Base-by-base conservation (phyloP, 2,113 vertebrate genomes). In the Nyctibius bracteatus region DNA sequence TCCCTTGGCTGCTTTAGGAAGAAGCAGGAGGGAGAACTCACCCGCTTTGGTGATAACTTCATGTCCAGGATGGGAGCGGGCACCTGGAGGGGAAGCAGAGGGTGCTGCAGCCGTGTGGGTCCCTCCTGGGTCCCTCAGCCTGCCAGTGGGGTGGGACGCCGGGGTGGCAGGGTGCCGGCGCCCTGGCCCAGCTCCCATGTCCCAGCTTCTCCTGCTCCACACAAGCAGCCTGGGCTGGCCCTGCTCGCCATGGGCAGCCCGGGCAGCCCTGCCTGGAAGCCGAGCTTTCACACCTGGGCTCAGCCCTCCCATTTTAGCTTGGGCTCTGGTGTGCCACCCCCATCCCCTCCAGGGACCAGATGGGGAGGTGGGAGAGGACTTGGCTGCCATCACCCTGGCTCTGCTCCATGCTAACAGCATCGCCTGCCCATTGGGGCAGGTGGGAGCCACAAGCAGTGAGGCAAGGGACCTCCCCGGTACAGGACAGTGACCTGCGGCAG, bases 31-130 rank as follows among this genome's bases (percentile, higher is more conserved):
- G 58, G 37, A 33, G 58, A 12, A 98, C 98, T 85, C 96, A 99
- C 99, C 96, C 98, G 92, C 94, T 99, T 99, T 1, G 96, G 98
- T 3, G 99, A 99, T 67, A 99, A 93, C 96, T 98, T 97, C 98
- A 99, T 98, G 94, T 97, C 98, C 77, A 99, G 94, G 94, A 99
- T 97, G 66, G 98, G 98, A 72, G 98, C 65, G 11, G 98, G 97
- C 33, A 96, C 97, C 99, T 99, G 75, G 8, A 70, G 51, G 17
- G 39, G 88, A 81, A 85, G 8, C 16, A 89, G 63, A 73, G 21
- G 58, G 18, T 44, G 61, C 47, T 92, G 71, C 47, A 80, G 62
- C 14, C 6, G 0, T 8, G 5, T 30, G 1, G 1, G 30, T 24
- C 41, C 17, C 6, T n/a, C 4, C 31, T 30, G 44, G 35, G 27